phyloP scores from a whole-genome alignment of 2,113 vertebrate species.

The Scophthalmus maximus region DNA sequence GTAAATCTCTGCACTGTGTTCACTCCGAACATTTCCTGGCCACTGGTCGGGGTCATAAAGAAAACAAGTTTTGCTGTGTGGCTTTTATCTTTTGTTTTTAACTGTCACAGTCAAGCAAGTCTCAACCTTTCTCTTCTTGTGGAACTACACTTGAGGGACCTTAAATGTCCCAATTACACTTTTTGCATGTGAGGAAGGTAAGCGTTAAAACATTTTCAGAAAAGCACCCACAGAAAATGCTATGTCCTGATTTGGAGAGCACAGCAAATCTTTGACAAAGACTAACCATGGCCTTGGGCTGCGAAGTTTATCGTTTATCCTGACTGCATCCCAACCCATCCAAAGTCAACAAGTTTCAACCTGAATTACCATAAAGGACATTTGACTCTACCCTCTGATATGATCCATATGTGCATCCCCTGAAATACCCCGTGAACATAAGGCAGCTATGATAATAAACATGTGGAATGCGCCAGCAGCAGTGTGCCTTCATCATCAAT shows the following conservation, averaged over 20 bases:
- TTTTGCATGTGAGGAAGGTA: neutral
- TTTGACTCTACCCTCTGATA: neutral
- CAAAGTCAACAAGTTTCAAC: neutral
- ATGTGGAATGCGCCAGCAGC: neutral
- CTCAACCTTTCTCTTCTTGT: neutral
- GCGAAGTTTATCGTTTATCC: neutral
- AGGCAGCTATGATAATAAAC: too few relatives aligned
- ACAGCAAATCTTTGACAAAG: neutral
- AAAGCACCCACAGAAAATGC: neutral
- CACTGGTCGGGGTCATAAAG: slow-evolving; percentile 5
- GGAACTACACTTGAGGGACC: neutral
- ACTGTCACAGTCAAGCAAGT: neutral
- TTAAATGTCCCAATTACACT: neutral
- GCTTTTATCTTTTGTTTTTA: neutral
- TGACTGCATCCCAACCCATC: neutral
- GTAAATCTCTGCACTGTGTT: slow-evolving; percentile 30
- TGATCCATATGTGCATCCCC: too few relatives aligned
- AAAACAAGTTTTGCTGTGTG: slow-evolving; percentile 22
- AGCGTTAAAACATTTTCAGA: too few relatives aligned
- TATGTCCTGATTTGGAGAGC: neutral
- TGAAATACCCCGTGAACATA: too few relatives aligned
- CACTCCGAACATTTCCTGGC: slow-evolving; percentile 4
- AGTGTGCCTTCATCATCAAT: neutral
- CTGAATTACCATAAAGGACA: neutral
- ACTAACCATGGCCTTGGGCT: neutral